Base-by-base conservation (phyloP, 2,888 invertebrate species). In the Drosophila leonis region DNA sequence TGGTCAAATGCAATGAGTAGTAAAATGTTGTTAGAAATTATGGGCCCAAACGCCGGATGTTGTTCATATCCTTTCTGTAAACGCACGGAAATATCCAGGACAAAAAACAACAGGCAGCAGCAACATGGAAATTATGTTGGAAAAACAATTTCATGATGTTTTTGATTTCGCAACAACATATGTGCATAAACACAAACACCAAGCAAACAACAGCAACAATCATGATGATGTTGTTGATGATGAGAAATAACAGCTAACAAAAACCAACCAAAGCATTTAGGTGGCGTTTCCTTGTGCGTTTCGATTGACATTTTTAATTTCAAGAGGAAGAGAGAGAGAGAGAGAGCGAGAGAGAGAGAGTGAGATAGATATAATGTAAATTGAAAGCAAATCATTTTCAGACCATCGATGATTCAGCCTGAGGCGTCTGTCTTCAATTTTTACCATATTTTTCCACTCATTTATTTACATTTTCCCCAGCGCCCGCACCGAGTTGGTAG, bases 21-120 rank as follows among this genome's bases (percentile, higher is more conserved):
- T 90, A 72, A 90, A 87, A 88, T 88, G 78, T 78, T 91, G 86
- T 81, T 90, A 54, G 83, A 86, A 86, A 86, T 86, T 88, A 90
- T 88, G 88, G 80, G 61, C 73, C 78, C 70, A 78, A 78, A 71
- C 69, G 85, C 83, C 91, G 90, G 90, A 90, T 90, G 91, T 91
- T 90, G 90, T 85, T 84, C 90, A 90, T 91, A 90, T 91, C 91
- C 90, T 83, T 79, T 91, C 77, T 83, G 85, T 90, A 90, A 90
- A 91, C 88, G 90, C 82, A 87, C 90, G 91, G 91, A 91, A 91
- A 90, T 91, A 82, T 78, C 65, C 72, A 61, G 55, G 66, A 66
- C 48, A 65, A 59, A 59, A 61, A 61, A 73, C 63, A 62, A 55
- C 62, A 60, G 18, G 51, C 57, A 59, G 49, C 69, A 31, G 48